Conservation (phyloP, 1,140 invertebrate genomes). For the Drosophila sulfurigaster region DNA sequence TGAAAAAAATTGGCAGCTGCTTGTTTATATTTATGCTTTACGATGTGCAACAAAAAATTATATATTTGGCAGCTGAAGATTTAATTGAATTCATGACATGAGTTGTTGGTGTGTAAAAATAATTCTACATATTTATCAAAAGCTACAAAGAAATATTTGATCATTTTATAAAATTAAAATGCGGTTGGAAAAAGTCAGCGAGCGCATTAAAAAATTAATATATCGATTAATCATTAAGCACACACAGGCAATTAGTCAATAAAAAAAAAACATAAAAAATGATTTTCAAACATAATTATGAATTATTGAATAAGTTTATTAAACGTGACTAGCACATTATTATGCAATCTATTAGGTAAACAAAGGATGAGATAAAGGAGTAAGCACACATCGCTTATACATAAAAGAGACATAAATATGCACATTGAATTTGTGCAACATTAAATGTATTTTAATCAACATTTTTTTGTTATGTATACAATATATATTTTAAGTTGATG, state of each 20-base stretch:
- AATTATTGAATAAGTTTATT: conserved; percentile 62
- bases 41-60: background rate
- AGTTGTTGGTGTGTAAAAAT: background rate
- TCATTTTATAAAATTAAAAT: conserved; percentile 10
- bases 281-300: conserved; percentile 49
- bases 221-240: conserved; percentile 56
- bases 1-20: conserved; percentile 49
- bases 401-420: background rate
- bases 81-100: conserved; percentile 11
- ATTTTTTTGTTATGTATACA: background rate
- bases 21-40: conserved; percentile 39
- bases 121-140: background rate
- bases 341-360: conserved; percentile 46
- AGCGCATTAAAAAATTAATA: conserved; percentile 23
- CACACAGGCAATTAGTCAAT: conserved; percentile 19
- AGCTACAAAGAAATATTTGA: conserved; percentile 4
- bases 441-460: conserved; percentile 20
- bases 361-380: background rate
- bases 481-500: conserved; percentile 29
- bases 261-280: conserved; percentile 4
- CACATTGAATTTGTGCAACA: conserved; percentile 10
- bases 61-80: conserved; percentile 1
- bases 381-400: background rate
- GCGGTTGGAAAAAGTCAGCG: conserved; percentile 12
- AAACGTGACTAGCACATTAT: conserved; percentile 50